Evolutionary conservation across 2,888 invertebrate genomes (phyloP).

Genomic region (Prosapia bicincta): DNA sequence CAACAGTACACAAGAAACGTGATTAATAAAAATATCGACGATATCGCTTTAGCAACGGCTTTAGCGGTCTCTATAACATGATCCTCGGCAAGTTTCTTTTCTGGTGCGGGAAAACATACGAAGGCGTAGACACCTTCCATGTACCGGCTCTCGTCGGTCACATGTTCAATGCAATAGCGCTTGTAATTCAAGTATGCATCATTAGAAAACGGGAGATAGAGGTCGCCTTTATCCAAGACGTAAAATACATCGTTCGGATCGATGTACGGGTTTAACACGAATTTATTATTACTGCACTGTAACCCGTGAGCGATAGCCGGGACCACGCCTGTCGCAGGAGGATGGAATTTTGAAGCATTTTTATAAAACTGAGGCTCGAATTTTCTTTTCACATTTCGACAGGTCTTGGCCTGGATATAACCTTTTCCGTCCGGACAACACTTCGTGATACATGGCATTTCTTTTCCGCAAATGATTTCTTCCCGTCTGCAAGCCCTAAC

Average conservation of each 20-base stretch:
- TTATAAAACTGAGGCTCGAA: conserved; percentile 22
- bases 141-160: conserved; percentile 29
- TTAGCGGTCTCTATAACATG: conserved; percentile 34
- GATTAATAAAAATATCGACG: conserved; percentile 61
- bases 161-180: conserved; percentile 44
- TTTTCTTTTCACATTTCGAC: not conserved
- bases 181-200: conserved; percentile 34
- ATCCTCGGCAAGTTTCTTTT: not conserved
- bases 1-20: conserved; percentile 64
- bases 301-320: conserved; percentile 21
- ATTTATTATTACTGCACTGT: conserved; percentile 14
- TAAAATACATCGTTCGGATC: conserved; percentile 39
- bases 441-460: conserved; percentile 44
- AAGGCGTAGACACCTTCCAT: conserved; percentile 39
- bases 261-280: conserved; percentile 34
- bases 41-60: conserved; percentile 49
- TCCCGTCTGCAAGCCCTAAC: conserved; percentile 40
- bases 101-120: conserved; percentile 42
- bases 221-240: conserved; percentile 40
- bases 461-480: conserved; percentile 28
- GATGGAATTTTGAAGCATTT: not conserved
- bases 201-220: conserved; percentile 34
- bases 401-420: conserved; percentile 14
- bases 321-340: conserved; percentile 22
- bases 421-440: conserved; percentile 45